phyloP scores from a whole-genome alignment of 2,113 vertebrate species.

The Cyphomyrus discorhynchus region DNA sequence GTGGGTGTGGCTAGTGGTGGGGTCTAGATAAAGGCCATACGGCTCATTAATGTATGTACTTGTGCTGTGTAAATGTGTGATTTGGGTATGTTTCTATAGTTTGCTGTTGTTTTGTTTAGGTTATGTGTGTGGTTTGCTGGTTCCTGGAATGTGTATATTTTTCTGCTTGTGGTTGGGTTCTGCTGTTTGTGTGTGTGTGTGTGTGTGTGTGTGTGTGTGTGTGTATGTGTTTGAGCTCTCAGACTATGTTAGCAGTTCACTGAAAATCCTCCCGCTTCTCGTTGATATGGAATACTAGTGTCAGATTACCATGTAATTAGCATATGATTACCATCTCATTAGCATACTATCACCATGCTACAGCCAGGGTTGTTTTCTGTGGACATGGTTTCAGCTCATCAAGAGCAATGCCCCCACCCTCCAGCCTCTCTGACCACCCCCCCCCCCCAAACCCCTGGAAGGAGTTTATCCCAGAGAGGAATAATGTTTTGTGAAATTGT shows the following conservation, averaged over 20 bases:
- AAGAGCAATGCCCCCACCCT: constrained; percentile 41
- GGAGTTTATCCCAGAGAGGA: not conserved
- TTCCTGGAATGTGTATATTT: constrained; percentile 31
- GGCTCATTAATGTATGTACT: not conserved
- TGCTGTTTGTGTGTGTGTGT: constrained; percentile 17
- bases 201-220: constrained; percentile 30
- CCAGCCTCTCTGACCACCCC: not conserved
- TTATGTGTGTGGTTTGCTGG: constrained; percentile 38
- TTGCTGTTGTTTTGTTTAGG: constrained; percentile 11
- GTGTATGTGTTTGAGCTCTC: constrained; percentile 39
- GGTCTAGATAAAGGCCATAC: not conserved
- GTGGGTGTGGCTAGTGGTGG: not conserved
- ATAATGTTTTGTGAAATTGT: not conserved
- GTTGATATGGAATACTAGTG: constrained; percentile 56
- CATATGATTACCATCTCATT: constrained; percentile 58
- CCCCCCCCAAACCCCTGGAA: not conserved
- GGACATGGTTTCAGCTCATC: constrained; percentile 58
- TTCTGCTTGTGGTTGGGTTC: not conserved
- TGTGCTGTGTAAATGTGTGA: not conserved
- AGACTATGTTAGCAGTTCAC: constrained; percentile 51
- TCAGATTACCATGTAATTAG: constrained; percentile 61
- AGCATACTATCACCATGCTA: constrained; percentile 58
- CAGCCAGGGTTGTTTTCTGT: constrained; percentile 55
- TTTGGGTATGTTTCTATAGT: not conserved
- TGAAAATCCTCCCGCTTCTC: constrained; percentile 50